Conservation (phyloP, 1,140 invertebrate species). For the Diorhabda elongata region DNA sequence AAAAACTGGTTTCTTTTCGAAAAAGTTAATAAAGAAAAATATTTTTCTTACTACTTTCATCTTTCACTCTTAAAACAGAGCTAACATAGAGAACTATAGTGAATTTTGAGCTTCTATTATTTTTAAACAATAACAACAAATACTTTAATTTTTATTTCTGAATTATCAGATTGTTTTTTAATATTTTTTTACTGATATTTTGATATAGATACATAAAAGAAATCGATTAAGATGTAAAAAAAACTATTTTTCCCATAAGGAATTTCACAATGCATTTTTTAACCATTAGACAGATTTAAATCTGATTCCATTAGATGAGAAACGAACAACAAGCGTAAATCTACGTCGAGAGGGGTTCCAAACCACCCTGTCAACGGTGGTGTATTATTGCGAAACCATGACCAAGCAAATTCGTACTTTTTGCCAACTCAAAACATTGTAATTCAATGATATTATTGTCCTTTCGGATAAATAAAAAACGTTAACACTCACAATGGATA, state of each 20-base stretch:
- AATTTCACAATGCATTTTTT: slow-evolving; percentile 33
- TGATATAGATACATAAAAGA: no score
- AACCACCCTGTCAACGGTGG: slow-evolving; percentile 34
- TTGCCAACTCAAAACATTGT: slow-evolving; percentile 40
- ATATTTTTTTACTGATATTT: no score
- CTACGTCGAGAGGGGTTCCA: slow-evolving; percentile 23
- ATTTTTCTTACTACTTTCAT: no score
- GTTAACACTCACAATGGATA: slow-evolving; percentile 35
- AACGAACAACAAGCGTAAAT: slow-evolving; percentile 13
- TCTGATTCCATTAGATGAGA: slow-evolving; percentile 34
- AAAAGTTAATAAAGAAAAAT: no score
- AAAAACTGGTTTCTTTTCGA: no score
- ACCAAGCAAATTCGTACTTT: slow-evolving; percentile 38
- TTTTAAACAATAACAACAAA: no score
- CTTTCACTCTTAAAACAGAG: no score
- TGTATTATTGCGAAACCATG: slow-evolving; percentile 43
- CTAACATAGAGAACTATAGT: no score
- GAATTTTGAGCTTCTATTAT: no score
- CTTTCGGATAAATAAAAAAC: slow-evolving; percentile 43
- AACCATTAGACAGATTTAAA: slow-evolving; percentile 38
- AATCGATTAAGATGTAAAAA: no score
- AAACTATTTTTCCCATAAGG: slow-evolving; percentile 22
- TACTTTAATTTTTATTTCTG: no score
- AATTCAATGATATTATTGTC: slow-evolving; percentile 46
- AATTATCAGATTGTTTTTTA: no score